These are phyloP conservation scores for Microtus pennsylvanicus DNA, from an alignment of 2,113 vertebrate species.

Conservation along the genomic window DNA sequence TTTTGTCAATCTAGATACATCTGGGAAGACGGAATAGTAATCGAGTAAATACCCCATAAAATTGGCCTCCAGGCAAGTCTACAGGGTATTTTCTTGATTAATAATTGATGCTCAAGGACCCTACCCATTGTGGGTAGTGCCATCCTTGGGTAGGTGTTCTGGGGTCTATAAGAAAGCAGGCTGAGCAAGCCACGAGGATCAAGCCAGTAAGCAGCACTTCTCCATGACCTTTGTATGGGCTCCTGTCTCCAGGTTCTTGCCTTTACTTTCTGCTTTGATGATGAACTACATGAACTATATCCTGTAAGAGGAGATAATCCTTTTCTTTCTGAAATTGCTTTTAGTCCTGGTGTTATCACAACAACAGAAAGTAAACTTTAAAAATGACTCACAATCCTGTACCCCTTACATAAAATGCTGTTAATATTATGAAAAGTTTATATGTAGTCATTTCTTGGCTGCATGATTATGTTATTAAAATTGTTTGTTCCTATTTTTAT, in stretches of 20 bases:
- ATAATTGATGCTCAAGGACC: background rate
- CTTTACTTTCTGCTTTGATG: background rate
- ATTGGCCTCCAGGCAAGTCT: no score
- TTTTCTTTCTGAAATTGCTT: background rate
- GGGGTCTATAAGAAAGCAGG: background rate
- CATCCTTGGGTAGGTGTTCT: background rate
- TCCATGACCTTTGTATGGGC: background rate
- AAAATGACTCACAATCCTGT: background rate
- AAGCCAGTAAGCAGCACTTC: background rate
- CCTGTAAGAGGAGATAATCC: background rate
- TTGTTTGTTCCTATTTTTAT: conserved; percentile 2
- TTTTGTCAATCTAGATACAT: background rate
- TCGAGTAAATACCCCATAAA: background rate
- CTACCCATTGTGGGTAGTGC: background rate
- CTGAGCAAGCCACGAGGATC: background rate
- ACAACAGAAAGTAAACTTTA: background rate
- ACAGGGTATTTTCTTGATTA: background rate
- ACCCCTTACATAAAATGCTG: background rate
- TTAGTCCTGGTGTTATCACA: background rate
- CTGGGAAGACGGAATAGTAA: background rate
- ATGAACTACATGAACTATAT: no score
- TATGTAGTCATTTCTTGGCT: background rate
- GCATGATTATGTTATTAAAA: background rate
- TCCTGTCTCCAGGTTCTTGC: background rate
- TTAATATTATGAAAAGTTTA: conserved; percentile 47